Evolutionary conservation across 2,113 vertebrate genomes (phyloP).

Genomic region (Muntiacus reevesi): DNA sequence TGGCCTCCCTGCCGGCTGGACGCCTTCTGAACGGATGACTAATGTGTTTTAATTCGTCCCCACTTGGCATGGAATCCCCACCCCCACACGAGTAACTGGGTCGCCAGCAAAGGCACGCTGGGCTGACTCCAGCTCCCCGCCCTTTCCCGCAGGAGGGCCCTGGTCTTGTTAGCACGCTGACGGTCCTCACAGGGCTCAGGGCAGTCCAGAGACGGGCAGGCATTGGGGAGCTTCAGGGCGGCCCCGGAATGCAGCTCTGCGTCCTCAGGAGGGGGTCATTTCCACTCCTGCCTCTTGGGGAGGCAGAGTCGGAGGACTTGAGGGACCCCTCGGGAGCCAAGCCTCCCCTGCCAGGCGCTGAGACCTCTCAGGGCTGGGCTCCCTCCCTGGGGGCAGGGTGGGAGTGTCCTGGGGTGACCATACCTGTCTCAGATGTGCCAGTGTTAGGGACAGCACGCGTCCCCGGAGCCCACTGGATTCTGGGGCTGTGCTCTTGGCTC

Average conservation of each 20-base stretch:
- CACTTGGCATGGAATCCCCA: neutral
- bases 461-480: neutral
- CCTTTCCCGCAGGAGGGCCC: too few species aligned
- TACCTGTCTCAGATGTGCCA: neutral
- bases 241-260: rapidly evolving
- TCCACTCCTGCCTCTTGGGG: rapidly evolving
- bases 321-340: neutral
- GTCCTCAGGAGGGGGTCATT: rapidly evolving
- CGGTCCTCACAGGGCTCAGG: rapidly evolving
- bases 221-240: neutral
- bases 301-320: neutral
- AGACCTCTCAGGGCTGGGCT: neutral
- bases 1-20: neutral
- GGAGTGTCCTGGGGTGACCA: neutral
- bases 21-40: neutral
- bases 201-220: rapidly evolving
- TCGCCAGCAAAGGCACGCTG: neutral
- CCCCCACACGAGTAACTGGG: neutral
- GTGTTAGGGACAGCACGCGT: rapidly evolving
- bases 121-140: neutral
- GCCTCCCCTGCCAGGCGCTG: neutral
- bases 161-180: rapidly evolving
- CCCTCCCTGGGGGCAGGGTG: neutral
- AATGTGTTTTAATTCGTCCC: slow-evolving; percentile 43
- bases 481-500: rapidly evolving